These are phyloP conservation scores for Exocentrus adspersus DNA, from an alignment of 2,888 invertebrate species.

Conservation along the genomic window DNA sequence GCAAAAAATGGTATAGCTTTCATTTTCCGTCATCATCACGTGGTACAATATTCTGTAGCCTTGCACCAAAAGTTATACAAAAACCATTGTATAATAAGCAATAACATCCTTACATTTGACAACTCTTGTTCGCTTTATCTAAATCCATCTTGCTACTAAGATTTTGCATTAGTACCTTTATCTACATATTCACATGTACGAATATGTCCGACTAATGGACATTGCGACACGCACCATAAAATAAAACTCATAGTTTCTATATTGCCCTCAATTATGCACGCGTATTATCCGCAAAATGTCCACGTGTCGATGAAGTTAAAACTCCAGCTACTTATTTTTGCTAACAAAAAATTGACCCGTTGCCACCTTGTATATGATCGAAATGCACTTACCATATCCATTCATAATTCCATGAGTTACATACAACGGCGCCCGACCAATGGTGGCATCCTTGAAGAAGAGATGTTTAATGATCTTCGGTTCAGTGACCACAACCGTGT, in stretches of 20 bases:
- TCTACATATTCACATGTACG: background rate
- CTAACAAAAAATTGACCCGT: background rate
- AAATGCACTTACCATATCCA: constrained; percentile 86
- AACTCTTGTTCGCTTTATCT: no score
- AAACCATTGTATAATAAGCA: no score
- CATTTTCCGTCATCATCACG: no score
- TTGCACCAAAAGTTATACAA: no score
- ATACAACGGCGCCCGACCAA: constrained; percentile 83
- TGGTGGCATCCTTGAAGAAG: constrained; percentile 76
- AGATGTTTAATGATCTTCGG: constrained; percentile 76
- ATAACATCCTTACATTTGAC: no score
- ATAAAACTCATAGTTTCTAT: constrained; percentile 17
- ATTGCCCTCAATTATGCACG: no score
- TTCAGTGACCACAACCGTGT: constrained; percentile 82
- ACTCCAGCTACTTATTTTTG: no score
- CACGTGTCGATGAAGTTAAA: no score
- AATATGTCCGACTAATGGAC: background rate
- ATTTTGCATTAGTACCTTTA: background rate
- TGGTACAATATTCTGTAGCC: no score
- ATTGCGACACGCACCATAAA: constrained; percentile 18
- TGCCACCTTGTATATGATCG: no score
- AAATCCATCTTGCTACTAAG: background rate
- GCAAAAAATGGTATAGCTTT: no score
- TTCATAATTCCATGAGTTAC: constrained; percentile 89
- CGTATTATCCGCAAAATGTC: no score